Evolutionary conservation across 2,113 vertebrate species (phyloP).

Genomic region (Tringa solitaria): DNA sequence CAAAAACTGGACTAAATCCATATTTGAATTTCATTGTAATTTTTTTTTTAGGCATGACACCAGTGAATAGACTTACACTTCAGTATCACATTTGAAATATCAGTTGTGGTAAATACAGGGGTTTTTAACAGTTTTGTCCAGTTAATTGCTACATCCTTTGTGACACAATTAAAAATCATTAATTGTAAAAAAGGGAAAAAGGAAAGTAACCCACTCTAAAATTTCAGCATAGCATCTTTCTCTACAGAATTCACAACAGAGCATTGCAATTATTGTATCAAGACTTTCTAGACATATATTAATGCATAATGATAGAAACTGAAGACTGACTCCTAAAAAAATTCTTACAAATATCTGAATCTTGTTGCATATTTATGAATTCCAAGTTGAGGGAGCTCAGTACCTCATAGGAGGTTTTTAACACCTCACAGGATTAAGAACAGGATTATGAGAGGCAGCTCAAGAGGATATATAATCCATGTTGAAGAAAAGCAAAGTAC

Average conservation of each 20-base stretch:
- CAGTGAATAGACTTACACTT: background rate
- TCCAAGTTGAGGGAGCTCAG: background rate
- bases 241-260: background rate
- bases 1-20: background rate
- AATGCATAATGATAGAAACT: background rate
- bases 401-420: background rate
- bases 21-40: background rate
- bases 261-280: background rate
- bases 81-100: background rate
- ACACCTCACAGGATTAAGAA: background rate
- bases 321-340: background rate
- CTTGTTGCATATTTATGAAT: conserved; percentile 14
- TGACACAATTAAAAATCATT: background rate
- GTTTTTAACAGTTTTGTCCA: background rate
- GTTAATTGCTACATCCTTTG: background rate
- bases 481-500: background rate
- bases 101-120: background rate
- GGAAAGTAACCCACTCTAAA: accelerated
- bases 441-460: background rate
- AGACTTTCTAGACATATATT: background rate
- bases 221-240: background rate
- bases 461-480: background rate
- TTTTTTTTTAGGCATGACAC: background rate
- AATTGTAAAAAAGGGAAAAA: background rate
- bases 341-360: background rate